Evolutionary conservation across 2,888 invertebrate genomes (phyloP), one percentile per base, ranked within the genome.

Genomic region (Eristalis pertinax): DNA sequence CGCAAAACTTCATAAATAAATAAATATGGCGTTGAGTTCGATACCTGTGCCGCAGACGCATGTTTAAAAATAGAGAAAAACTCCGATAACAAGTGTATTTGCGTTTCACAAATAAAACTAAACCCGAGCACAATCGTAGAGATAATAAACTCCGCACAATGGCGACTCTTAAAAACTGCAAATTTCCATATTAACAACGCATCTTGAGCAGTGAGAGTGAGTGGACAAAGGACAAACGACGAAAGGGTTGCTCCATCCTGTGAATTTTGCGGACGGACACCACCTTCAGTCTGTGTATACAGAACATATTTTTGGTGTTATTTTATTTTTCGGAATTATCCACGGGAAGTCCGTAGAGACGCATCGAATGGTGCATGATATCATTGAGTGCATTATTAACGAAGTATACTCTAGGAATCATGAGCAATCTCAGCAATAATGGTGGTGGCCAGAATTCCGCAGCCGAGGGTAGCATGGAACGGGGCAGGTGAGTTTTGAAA

Each of bases 301-400:
- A n/a, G 5, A 2, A n/a, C n/a, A 43, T 43, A 43, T 43, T 43
- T 15, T 43, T 19, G 50, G 50, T 19, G 19, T n/a, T 50, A 5
- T 50, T 4, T 50, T 50, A 19, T n/a, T n/a, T 67, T 78, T 78
- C 38, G 26, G 26, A 32, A 74, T 26, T 65, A 63, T 63, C 62
- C n/a, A 43, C 60, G 62, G 24, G 75, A 63, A 82, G 86, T 86
- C 86, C 78, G 67, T 24, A 68, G 79, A 69, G 84, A 83, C 75
- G 50, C 69, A 86, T 82, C 60, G 83, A 76, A 84, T 89, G 85
- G 91, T 92, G 92, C 91, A 92, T 93, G 93, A 92, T 93, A 92
- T 91, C 93, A 89, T 90, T 93, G 91, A 93, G 92, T 90, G 92
- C 92, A 89, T 91, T 92, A 89, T 87, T 93, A 89, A 92, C 92